A percentile compares a stretch with the other conserved stretches of the same genome.
These are phyloP conservation scores for Eucidaris tribuloides DNA, from an alignment of 35 echinoderm and acorn worm species.

Conservation along the genomic window DNA sequence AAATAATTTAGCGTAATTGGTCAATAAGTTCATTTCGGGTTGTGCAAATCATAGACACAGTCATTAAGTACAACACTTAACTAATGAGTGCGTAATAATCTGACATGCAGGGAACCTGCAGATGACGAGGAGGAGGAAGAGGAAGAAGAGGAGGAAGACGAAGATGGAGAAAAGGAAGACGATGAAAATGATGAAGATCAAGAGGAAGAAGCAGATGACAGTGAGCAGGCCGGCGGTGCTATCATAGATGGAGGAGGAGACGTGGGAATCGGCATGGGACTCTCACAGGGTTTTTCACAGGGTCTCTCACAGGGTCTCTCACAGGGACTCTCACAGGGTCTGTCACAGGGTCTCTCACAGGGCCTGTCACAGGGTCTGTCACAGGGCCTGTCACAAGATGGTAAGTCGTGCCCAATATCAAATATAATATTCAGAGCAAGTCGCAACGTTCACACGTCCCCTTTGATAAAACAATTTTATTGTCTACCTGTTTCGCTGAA, in stretches of 20 bases:
- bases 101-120: slow-evolving; percentile 22
- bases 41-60: no score
- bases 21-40: no score
- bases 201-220: neutral
- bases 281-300: slow-evolving; percentile 1
- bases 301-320: slow-evolving; percentile 31
- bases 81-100: no score
- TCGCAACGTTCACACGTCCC: no score
- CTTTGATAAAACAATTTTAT: no score
- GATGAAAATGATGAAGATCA: neutral
- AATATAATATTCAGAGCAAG: no score
- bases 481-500: no score
- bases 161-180: neutral
- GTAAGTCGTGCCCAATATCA: no score
- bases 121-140: neutral
- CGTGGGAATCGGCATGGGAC: neutral
- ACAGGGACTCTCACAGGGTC: slow-evolving; percentile 76
- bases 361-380: slow-evolving; percentile 34
- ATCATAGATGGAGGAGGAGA: neutral
- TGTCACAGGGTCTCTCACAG: slow-evolving; percentile 8
- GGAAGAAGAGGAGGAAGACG: neutral
- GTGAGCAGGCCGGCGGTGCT: neutral
- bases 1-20: no score
- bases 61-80: no score
- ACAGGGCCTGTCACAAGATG: slow-evolving; percentile 72